Percentiles rank a stretch among this genome's conserved stretches.
Conservation (phyloP, 2,797 vertebrate genomes). For the Stomatorhinus walkeri region DNA sequence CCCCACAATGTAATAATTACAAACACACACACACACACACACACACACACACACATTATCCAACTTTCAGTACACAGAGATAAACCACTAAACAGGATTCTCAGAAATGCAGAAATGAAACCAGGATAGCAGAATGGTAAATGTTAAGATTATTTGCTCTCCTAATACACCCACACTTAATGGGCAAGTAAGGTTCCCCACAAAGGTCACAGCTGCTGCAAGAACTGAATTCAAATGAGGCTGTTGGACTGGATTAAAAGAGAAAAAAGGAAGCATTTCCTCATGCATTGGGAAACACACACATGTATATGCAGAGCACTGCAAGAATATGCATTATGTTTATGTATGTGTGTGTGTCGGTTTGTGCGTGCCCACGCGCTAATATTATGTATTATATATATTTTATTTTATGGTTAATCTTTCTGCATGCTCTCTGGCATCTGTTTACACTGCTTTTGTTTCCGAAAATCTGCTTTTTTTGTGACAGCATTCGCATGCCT, state of each 20-base stretch:
- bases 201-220: constrained; percentile 58
- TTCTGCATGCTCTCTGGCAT: neutral
- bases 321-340: neutral
- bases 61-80: constrained; percentile 54
- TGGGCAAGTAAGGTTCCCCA: constrained; percentile 53
- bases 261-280: neutral
- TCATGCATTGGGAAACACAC: neutral
- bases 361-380: neutral
- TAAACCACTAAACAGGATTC: constrained; percentile 70
- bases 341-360: neutral
- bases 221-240: constrained; percentile 59
- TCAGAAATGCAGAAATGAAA: constrained; percentile 44
- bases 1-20: neutral
- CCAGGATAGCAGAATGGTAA: constrained; percentile 64
- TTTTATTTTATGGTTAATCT: neutral
- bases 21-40: neutral
- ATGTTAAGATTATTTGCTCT: constrained; percentile 62
- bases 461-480: neutral
- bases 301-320: neutral
- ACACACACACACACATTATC: neutral
- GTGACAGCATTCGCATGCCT: neutral
- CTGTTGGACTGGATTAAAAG: constrained; percentile 18
- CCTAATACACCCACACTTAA: constrained; percentile 64
- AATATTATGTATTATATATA: neutral
- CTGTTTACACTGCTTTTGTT: constrained; percentile 4